phyloP scores from a whole-genome alignment of 2,113 vertebrate species.

The Dromiciops gliroides region DNA sequence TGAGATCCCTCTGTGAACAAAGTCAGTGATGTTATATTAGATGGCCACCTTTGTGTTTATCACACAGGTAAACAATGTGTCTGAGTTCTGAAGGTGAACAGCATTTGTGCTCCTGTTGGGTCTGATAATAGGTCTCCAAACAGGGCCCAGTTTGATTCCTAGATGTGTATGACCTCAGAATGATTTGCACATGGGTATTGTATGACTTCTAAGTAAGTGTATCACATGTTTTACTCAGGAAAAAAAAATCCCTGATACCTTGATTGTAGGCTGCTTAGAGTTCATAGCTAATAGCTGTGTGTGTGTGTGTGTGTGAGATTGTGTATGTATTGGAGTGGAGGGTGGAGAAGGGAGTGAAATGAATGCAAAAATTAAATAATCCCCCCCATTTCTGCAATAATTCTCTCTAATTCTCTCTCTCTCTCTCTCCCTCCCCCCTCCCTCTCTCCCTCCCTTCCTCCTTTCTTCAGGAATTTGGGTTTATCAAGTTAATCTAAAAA shows the following conservation, averaged over 20 bases:
- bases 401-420: not conserved
- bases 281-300: not conserved
- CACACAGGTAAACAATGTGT: not conserved
- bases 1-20: not conserved
- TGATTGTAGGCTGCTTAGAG: not conserved
- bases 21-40: not conserved
- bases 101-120: not conserved
- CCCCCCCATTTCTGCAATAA: not conserved
- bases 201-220: not conserved
- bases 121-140: not conserved
- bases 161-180: slow-evolving; percentile 10
- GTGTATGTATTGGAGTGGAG: not conserved
- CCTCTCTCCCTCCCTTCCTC: no score
- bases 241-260: slow-evolving; percentile 1
- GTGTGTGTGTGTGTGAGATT: not conserved
- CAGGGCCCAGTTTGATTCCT: not conserved
- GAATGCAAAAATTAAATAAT: slow-evolving; percentile 38
- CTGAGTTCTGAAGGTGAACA: not conserved
- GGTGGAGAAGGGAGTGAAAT: not conserved
- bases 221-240: not conserved
- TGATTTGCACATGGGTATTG: not conserved
- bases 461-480: slow-evolving; percentile 51
- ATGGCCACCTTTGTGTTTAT: not conserved
- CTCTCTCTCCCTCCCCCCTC: not conserved
- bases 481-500: slow-evolving; percentile 64